phyloP scores from a whole-genome alignment of 2,113 vertebrate species.

The Chelonoidis abingdonii region DNA sequence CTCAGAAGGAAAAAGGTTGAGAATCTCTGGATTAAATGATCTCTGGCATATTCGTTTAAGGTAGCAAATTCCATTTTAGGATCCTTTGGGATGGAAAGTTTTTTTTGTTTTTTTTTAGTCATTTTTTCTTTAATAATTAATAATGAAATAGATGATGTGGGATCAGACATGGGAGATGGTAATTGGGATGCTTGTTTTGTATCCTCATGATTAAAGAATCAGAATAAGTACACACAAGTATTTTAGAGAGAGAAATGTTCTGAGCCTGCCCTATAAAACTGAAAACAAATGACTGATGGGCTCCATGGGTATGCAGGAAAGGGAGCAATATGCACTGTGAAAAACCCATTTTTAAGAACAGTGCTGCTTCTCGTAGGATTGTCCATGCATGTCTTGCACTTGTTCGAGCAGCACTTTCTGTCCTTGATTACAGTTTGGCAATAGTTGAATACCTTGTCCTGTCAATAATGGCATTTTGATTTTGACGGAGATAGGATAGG shows the following conservation, averaged over 20 bases:
- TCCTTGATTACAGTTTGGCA: not conserved
- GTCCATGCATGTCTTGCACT: fast-evolving
- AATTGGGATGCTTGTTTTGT: not conserved
- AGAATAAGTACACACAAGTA: not conserved
- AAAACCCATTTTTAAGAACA: not conserved
- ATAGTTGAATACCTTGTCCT: not conserved
- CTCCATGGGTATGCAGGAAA: not conserved
- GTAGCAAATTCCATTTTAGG: no score
- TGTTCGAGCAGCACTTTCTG: not conserved
- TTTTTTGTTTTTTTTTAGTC: no score
- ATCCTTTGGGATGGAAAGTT: no score
- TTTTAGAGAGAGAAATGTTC: not conserved
- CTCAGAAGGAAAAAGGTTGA: no score
- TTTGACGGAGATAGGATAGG: not conserved
- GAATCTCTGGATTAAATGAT: no score
- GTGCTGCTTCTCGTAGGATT: not conserved
- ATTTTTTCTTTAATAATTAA: no score
- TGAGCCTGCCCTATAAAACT: not conserved
- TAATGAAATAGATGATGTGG: not conserved
- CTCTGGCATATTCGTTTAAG: no score
- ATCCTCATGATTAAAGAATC: not conserved
- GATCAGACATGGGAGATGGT: not conserved
- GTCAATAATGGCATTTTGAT: not conserved
- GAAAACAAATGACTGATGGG: not conserved
- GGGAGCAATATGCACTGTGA: not conserved